Base-by-base conservation (phyloP, 2,797 vertebrate genomes). In the Meda fulgida region DNA sequence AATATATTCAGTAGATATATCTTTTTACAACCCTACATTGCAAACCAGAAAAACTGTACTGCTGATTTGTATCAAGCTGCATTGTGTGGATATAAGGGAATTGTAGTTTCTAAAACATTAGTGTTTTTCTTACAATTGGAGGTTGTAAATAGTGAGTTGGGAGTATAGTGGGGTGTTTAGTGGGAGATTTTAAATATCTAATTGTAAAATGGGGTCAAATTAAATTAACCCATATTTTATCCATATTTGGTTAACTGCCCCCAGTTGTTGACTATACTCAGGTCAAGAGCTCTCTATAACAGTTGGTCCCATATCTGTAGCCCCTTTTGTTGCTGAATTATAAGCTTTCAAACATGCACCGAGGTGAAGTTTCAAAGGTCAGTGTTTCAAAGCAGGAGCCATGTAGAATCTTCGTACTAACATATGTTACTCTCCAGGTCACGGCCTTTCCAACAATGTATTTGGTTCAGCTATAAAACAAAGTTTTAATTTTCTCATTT, bases 61-160 rank as follows among this genome's bases (percentile, higher is more conserved):
- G 48, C 29, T 36, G 9, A 53, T 53, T 53, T 51, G 18, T 53
- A 34, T 75, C 26, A 75, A 23, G 9, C 5, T 75, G 29, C 48
- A 75, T 53, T 1, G 26, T 7, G 29, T 75, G 2, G 29, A 18
- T 53, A 31, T 53, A 46, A 53, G 40, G 71, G 71, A 75, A 51
- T 23, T 75, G 72, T 75, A 21, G 18, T 75, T 75, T 75, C 1
- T 38, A 36, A 29, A 23, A 69, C 66, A 36, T 19, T 29, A 8
- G 70, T 72, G 23, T 72, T 46, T 72, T 72, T 29, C 40, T 46
- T 72, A 46, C 4, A 72, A 46, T 46, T 26, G 23, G 70, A 72
- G 23, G 40, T 48, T 72, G 40, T 16, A 46, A 72, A 46, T 29
- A 43, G 38, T 48, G 6, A 46, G 13, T 29, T 46, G 3, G 8